A percentile compares a stretch with the other conserved stretches of the same genome.
Conservation (phyloP, 2,113 vertebrate species). For the Hypocryptadius cinnamomeus region DNA sequence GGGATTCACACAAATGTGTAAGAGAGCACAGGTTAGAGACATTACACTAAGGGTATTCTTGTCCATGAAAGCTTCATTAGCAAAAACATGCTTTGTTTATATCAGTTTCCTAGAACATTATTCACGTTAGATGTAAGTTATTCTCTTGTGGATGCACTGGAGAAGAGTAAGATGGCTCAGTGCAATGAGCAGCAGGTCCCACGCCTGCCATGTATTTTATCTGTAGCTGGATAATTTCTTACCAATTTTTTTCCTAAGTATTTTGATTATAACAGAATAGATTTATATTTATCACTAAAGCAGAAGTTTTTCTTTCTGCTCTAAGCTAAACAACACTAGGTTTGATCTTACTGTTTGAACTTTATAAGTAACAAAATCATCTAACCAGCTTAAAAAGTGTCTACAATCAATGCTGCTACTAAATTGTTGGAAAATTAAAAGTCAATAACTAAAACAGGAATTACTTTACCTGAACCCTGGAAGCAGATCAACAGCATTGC, state of each 20-base stretch:
- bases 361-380: background rate
- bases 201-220: background rate
- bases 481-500: background rate
- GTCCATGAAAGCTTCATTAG: background rate
- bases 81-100: background rate
- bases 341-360: background rate
- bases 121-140: background rate
- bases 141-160: background rate
- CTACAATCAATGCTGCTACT: background rate
- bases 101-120: background rate
- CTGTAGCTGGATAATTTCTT: background rate
- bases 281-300: background rate
- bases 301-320: background rate
- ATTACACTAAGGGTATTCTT: background rate
- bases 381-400: background rate
- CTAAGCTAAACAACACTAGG: background rate
- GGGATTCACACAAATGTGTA: background rate
- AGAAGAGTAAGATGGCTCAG: background rate
- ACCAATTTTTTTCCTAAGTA: background rate
- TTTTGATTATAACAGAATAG: background rate
- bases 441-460: background rate
- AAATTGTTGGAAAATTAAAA: background rate
- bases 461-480: conserved; percentile 11
- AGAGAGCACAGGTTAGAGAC: background rate
- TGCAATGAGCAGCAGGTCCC: background rate